phyloP scores from a whole-genome alignment of 2,888 invertebrate species.

The Agapostemon virescens region DNA sequence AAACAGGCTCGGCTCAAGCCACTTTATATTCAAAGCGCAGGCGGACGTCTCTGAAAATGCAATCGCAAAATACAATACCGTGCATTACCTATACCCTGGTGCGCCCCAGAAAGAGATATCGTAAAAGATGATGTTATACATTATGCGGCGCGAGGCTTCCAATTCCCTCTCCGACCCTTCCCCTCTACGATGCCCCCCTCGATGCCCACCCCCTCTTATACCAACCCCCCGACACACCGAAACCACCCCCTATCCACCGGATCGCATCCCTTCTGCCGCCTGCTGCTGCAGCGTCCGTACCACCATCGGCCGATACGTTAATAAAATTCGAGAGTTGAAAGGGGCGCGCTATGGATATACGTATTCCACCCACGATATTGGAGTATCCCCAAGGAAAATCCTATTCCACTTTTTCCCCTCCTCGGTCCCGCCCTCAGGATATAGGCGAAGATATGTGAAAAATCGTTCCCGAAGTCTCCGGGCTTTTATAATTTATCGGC shows the following conservation, averaged over 20 bases:
- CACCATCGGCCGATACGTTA: slow-evolving; percentile 73
- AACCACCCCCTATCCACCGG: slow-evolving; percentile 10
- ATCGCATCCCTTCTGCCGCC: slow-evolving; percentile 11
- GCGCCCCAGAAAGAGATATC: slow-evolving; percentile 75
- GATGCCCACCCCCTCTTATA: slow-evolving; percentile 24
- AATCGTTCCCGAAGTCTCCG: slow-evolving; percentile 66
- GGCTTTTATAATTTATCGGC: slow-evolving; percentile 70
- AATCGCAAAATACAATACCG: slow-evolving; percentile 80
- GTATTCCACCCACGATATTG: slow-evolving; percentile 70
- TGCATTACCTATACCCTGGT: slow-evolving; percentile 75
- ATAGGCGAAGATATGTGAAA: slow-evolving; percentile 69
- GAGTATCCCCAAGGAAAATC: slow-evolving; percentile 72
- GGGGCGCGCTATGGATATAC: slow-evolving; percentile 70
- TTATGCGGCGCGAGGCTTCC: slow-evolving; percentile 75
- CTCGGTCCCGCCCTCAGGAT: slow-evolving; percentile 57
- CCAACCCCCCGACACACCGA: not conserved
- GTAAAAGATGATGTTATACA: slow-evolving; percentile 79
- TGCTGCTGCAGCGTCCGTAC: slow-evolving; percentile 62
- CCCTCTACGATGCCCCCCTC: slow-evolving; percentile 13
- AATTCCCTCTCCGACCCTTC: slow-evolving; percentile 57
- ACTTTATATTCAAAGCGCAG: slow-evolving; percentile 79
- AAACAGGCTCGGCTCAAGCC: slow-evolving; percentile 64
- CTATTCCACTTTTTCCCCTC: slow-evolving; percentile 66
- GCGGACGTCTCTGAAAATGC: slow-evolving; percentile 79
- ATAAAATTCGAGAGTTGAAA: slow-evolving; percentile 77